phyloP scores from a whole-genome alignment of 1,140 invertebrate species.

The Anagrus nilaparvatae region DNA sequence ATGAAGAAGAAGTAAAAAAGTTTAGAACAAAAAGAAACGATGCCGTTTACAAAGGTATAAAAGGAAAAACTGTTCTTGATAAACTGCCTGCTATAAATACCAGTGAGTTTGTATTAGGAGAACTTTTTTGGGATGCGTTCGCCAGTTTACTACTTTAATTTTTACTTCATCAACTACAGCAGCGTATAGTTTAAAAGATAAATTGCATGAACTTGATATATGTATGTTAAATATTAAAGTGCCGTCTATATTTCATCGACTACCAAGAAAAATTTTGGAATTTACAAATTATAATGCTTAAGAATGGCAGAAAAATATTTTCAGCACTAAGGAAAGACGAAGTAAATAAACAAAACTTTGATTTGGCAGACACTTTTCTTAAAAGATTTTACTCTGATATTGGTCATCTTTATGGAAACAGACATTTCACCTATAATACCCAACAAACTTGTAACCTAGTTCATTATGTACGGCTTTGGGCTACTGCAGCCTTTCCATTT shows the following conservation, averaged over 20 bases:
- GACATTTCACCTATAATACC: conserved; percentile 17
- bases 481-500: conserved; percentile 19
- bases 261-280: conserved; percentile 9
- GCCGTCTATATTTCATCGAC: conserved; percentile 9
- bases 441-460: conserved; percentile 19
- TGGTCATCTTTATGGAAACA: conserved; percentile 14
- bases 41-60: conserved; percentile 15
- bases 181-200: conserved; percentile 12
- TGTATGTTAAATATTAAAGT: conserved; percentile 12
- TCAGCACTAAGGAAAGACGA: conserved; percentile 14
- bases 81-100: conserved; percentile 14
- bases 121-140: conserved; percentile 14
- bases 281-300: conserved; percentile 15
- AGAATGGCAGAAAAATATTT: conserved; percentile 16
- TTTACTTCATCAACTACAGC: conserved; percentile 8
- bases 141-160: conserved; percentile 11
- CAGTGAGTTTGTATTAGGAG: conserved; percentile 14
- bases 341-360: conserved; percentile 9
- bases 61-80: conserved; percentile 13
- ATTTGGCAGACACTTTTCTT: conserved; percentile 11
- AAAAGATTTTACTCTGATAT: conserved; percentile 13
- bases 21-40: conserved; percentile 6
- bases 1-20: conserved; percentile 5
- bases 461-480: conserved; percentile 16
- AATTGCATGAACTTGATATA: conserved; percentile 9